These are phyloP conservation scores for Amyelois transitella DNA, from an alignment of 1,140 invertebrate genomes.

Conservation along the genomic window DNA sequence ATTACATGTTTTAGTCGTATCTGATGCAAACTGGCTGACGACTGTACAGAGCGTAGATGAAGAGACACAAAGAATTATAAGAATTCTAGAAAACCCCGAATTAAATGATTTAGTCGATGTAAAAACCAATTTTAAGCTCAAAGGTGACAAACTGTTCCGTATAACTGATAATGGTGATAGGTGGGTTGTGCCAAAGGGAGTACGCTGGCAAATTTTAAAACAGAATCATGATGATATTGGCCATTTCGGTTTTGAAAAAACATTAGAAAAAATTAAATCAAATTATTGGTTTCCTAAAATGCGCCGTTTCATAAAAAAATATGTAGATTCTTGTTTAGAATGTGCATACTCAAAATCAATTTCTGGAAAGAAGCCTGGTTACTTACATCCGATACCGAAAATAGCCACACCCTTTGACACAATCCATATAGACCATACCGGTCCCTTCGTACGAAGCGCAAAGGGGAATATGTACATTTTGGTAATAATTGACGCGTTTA, in stretches of 20 bases:
- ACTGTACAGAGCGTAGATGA: neutral
- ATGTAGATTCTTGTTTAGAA: neutral
- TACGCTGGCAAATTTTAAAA: conserved; percentile 5
- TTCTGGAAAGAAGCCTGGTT: neutral
- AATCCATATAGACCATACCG: neutral
- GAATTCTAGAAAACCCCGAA: neutral
- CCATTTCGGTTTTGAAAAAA: neutral
- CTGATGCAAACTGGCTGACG: neutral
- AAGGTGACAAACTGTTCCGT: neutral
- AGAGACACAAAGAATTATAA: neutral
- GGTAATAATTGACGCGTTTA: too few relatives aligned
- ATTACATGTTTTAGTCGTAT: too few relatives aligned
- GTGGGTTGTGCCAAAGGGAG: conserved; percentile 1
- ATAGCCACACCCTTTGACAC: too few relatives aligned
- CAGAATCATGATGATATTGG: conserved; percentile 5
- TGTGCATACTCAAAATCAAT: neutral
- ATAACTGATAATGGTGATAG: neutral
- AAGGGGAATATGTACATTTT: too few relatives aligned
- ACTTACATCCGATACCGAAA: neutral
- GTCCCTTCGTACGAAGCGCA: neutral
- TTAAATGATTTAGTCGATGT: conserved; percentile 2
- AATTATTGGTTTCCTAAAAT: too few relatives aligned
- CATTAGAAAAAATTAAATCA: neutral
- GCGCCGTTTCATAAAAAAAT: too few relatives aligned
- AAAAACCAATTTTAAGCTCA: conserved; percentile 2